Evolutionary conservation across 2,113 vertebrate genomes (phyloP), one percentile per base, ranked within the genome.

Genomic region (Aleadryas rufinucha): DNA sequence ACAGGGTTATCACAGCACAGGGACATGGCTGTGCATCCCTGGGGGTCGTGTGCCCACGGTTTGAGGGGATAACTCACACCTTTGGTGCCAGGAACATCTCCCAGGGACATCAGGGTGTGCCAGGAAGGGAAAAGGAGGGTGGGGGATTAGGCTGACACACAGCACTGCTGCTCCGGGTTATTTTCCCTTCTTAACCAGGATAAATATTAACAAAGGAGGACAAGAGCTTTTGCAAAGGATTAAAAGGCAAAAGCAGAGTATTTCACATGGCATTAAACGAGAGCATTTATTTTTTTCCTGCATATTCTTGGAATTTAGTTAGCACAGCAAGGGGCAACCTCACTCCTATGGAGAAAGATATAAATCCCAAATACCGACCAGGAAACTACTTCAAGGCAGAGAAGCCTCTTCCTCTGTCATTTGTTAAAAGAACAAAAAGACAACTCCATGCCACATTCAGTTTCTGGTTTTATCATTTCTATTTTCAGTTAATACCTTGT

Each of bases 41-140:
- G 19, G 6, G 23, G 30, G 31, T 7, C 1, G 1, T 3, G n/a
- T 6, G 8, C 18, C 12, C 21, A 8, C 3, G 1, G 2, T 50
- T 14, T 66, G 64, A 33, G 76, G 65, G 33, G 28, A 39, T 70
- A 97, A 26, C 26, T 42, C 23, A 0, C 10, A 3, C 9, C 7
- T 71, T 71, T 20, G 69, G 52, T 59, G 31, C 45, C 13, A 4
- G 2, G 5, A 30, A 7, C 17, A 3, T 53, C 31, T 45, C 20
- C 19, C 45, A 28, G 31, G 27, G 59, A 37, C 1, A 2, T 16
- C 26, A 9, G 77, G 15, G 12, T 1, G 9, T 11, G 31, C 75
- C 30, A n/a, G 63, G 78, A 59, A 37, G 30, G 65, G 39, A 83
- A 39, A 15, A 60, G 37, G 37, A 53, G 16, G 7, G 3, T 10